Percentiles rank a stretch among this genome's conserved stretches.
Conservation (phyloP, 2,113 vertebrate species). For the Ophthalmolycus amberensis region DNA sequence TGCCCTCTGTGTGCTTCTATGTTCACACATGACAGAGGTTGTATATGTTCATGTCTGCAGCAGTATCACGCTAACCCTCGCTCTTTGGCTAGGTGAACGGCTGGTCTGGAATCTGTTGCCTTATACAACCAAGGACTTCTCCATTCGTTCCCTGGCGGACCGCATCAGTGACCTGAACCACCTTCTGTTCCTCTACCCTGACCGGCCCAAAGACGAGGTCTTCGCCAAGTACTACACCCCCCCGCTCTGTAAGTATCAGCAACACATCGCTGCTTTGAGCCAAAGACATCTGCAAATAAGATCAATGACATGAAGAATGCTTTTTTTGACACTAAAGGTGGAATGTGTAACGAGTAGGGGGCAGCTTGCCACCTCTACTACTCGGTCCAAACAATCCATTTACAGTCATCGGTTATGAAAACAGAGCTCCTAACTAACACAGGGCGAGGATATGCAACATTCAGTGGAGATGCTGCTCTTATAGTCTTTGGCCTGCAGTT, state of each 20-base stretch:
- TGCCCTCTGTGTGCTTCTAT: not conserved
- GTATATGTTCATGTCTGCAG: not conserved
- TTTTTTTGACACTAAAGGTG: not conserved
- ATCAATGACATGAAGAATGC: not conserved
- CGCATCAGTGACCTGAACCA: conserved; percentile 96
- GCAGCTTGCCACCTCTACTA: not conserved
- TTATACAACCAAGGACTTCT: conserved; percentile 98
- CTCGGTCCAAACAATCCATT: too few species aligned
- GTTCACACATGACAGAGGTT: not conserved
- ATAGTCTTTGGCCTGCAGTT: too few species aligned
- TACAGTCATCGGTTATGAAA: too few species aligned
- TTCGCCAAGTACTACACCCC: conserved; percentile 99
- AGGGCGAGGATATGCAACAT: too few species aligned
- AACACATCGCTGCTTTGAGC: not conserved
- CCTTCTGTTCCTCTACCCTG: conserved; percentile 93
- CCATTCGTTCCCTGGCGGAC: conserved; percentile 96
- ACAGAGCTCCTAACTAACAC: too few species aligned
- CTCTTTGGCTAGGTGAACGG: conserved; percentile 86
- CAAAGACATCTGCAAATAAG: not conserved
- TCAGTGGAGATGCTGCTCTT: too few species aligned
- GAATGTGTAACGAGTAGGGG: not conserved
- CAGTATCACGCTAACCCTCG: not conserved
- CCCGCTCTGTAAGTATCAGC: conserved; percentile 87
- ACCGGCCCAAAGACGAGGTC: conserved; percentile 94
- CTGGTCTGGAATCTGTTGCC: conserved; percentile 99